Conservation (phyloP, 2,113 vertebrate genomes). For the Anarrhichthys ocellatus region DNA sequence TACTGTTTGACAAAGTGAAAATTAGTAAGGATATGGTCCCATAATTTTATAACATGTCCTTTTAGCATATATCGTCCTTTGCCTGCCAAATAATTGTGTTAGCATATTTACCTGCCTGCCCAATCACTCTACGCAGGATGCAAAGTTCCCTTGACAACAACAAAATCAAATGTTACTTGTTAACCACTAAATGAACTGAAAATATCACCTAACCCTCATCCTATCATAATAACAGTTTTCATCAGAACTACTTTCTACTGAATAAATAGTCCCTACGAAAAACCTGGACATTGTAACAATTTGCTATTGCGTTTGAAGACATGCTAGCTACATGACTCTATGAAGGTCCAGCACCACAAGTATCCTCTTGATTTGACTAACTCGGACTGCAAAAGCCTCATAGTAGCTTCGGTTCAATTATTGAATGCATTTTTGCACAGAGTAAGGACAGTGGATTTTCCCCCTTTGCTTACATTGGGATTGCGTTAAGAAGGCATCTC, state of each 20-base stretch:
- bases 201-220: not conserved
- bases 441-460: no score
- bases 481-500: no score
- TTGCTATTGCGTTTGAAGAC: not conserved
- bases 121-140: not conserved
- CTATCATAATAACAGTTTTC: not conserved
- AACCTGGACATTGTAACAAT: not conserved
- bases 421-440: not conserved
- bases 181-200: not conserved
- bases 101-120: not conserved
- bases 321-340: not conserved
- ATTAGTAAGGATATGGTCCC: not conserved
- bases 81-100: not conserved
- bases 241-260: not conserved
- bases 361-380: not conserved
- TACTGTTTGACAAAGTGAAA: conserved; percentile 17
- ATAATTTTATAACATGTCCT: not conserved
- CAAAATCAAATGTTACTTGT: not conserved
- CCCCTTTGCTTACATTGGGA: no score
- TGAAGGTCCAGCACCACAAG: not conserved
- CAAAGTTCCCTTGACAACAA: not conserved
- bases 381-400: not conserved
- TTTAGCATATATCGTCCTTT: not conserved
- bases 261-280: not conserved
- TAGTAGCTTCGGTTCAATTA: not conserved